Conservation (phyloP, 2,113 vertebrate genomes). For the Erythrocercus mccallii region DNA sequence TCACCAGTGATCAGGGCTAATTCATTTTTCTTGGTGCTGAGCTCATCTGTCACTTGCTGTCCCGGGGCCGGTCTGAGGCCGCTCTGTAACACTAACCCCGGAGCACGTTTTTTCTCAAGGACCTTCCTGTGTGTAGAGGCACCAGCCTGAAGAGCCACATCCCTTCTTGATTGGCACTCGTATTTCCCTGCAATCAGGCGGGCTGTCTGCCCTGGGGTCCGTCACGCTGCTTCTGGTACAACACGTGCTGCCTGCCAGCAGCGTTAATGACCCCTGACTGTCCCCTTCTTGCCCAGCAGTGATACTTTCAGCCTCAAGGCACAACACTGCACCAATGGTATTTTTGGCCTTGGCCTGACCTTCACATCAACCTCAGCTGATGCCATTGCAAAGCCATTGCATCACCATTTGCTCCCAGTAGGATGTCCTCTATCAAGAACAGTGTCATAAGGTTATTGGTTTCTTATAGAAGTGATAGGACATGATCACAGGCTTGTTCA, state of each 20-base stretch:
- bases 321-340: background rate
- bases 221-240: background rate
- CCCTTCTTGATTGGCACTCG: background rate
- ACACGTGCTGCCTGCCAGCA: background rate
- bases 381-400: background rate
- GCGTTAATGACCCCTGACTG: background rate
- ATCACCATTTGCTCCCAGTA: background rate
- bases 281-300: background rate
- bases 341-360: background rate
- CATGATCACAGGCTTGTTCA: background rate
- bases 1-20: accelerated
- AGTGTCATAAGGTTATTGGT: background rate
- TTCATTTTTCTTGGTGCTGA: background rate
- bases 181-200: background rate
- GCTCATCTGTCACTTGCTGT: background rate
- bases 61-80: accelerated
- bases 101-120: background rate
- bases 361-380: background rate
- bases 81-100: background rate
- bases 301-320: background rate
- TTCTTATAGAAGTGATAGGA: background rate
- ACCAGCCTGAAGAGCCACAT: background rate
- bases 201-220: background rate
- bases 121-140: accelerated
- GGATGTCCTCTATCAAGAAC: background rate